Base-by-base conservation (phyloP, 1,140 invertebrate genomes). In the Leptoteleia sp. region DNA sequence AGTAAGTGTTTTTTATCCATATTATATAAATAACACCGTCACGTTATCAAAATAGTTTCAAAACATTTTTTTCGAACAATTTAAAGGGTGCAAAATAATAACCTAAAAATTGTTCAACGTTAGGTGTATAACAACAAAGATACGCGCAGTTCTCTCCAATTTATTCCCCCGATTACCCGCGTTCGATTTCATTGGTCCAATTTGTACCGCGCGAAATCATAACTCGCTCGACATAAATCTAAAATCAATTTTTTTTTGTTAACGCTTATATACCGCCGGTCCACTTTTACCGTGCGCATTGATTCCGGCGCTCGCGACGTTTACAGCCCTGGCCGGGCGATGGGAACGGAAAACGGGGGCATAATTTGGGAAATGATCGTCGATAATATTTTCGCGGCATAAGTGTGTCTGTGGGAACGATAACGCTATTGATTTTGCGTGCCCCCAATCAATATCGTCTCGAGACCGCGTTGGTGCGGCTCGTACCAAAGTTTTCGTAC, bases 401-500 rank as follows among this genome's bases (percentile, higher is more conserved):
- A 59, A 67, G 17, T 48, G 29, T 50, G 65, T 54, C 50, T 55
- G 65, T 38, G 42, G 48, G 38, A 27, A 15, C 54, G 55, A 72
- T 76, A 54, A 38, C 47, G 55, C 11, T 72, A 82, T 82, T 83
- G 79, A 83, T 83, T 83, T 84, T 75, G 61, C 54, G 29, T 42
- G 38, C 47, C 15, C 37, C 52, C 54, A 78, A 81, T 84, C 77
- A 79, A 84, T 79, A 81, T 76, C 68, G 48, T 29, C 68, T 64
- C 35, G 15, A 62, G 67, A 61, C 64, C 48, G 45, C 67, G 71
- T 68, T 52, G 19, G 47, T 50, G 55, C 57, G 47, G 59, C 55
- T 78, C 62, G 78, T 76, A 76, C 68, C 73, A 80, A 85, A 83
- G 61, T 83, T 85, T 85, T 85, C 79, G 76, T 78, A 82, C 61